Evolutionary conservation across 2,797 vertebrate genomes (phyloP), one percentile per base, ranked within the genome.

Genomic region (Hydrophis major): DNA sequence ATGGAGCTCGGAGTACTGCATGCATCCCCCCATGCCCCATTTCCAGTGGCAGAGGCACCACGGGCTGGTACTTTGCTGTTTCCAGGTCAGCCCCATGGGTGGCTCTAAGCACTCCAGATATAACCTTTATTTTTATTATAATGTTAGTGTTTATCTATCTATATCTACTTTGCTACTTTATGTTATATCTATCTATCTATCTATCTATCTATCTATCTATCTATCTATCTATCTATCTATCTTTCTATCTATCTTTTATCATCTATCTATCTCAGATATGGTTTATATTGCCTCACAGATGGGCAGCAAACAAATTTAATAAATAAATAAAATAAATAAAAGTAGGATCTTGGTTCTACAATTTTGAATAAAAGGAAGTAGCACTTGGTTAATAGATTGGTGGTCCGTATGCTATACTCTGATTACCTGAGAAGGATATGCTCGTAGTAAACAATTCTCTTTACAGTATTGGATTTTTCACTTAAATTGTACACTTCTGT

Each of bases 391-490:
- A 89, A 37, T 11, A 88, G 32, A 25, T 12, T 10, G 25, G 28
- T 28, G 14, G 28, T 20, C 10, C 3, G 20, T 28, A 20, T 37
- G 20, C 18, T 57, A 25, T 50, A 53, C 13, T 28, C 63, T 59
- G 74, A 66, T 20, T 16, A 56, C 27, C 28, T 27, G 59, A 86
- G 93, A 96, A 96, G 95, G 94, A 95, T 95, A 95, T 91, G 60
- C 95, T 95, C 89, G 94, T 37, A 61, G 20, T 95, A 95, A 95
- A 93, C 95, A 93, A 96, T 42, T 37, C 69, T 74, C 32, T 37
- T 74, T 74, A 74, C 11, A n/a, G 12, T 60, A 66, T 53, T 63
- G 53, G 53, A 6, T 28, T 42, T 88, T 66, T 69, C 66, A 92
- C 94, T 95, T 28, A 95, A 61, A 74, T 20, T 12, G 27, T 14